These are phyloP conservation scores for Nibea coibor DNA, from an alignment of 2,113 vertebrate genomes.

Conservation along the genomic window DNA sequence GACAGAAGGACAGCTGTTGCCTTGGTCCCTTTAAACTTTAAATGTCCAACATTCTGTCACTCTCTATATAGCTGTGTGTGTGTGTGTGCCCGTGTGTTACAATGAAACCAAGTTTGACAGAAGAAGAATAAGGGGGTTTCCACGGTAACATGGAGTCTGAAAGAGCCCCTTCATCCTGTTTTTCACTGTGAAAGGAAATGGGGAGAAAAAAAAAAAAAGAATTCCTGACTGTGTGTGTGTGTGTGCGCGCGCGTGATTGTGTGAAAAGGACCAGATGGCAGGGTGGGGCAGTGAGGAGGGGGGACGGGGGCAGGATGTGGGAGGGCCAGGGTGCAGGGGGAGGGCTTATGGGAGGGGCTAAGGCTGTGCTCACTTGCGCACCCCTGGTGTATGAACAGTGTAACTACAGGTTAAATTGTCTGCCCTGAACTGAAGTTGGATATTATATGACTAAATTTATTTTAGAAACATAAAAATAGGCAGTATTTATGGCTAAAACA, in stretches of 20 bases:
- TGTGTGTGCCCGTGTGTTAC: constrained; percentile 49
- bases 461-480: constrained; percentile 10
- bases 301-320: constrained; percentile 77
- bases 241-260: constrained; percentile 43
- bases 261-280: constrained; percentile 88
- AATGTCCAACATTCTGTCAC: constrained; percentile 79
- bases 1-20: constrained; percentile 80
- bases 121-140: constrained; percentile 80
- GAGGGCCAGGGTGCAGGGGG: constrained; percentile 76
- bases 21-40: constrained; percentile 85
- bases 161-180: constrained; percentile 86
- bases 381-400: constrained; percentile 88
- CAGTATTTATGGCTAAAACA: background rate
- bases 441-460: background rate
- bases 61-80: constrained; percentile 44
- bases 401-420: constrained; percentile 66
- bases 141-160: constrained; percentile 80
- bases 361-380: constrained; percentile 90
- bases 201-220: constrained; percentile 55
- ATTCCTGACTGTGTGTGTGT: constrained; percentile 62
- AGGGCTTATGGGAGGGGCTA: constrained; percentile 77
- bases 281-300: constrained; percentile 78
- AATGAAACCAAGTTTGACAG: constrained; percentile 72
- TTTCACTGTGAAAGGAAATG: constrained; percentile 84
- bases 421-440: background rate